Conservation (phyloP, 2,113 vertebrate genomes). For the Carollia perspicillata region DNA sequence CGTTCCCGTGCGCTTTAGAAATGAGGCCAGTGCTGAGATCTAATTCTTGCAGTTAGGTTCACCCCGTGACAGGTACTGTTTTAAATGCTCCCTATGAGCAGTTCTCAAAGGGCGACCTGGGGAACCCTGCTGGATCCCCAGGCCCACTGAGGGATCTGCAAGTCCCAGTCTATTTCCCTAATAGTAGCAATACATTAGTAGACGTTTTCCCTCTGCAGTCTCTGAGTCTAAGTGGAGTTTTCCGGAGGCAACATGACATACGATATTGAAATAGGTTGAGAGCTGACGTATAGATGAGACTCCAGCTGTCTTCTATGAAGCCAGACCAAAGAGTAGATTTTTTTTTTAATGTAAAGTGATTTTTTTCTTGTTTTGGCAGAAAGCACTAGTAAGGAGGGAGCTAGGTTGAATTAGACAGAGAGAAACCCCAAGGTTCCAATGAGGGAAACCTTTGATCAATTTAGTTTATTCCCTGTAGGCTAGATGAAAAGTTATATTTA, state of each 20-base stretch:
- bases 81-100: neutral
- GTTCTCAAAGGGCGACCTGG: neutral
- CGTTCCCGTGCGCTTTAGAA: neutral
- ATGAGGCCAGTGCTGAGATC: neutral
- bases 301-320: neutral
- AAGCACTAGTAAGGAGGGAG: neutral
- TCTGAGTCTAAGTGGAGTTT: neutral
- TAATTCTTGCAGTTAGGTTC: neutral
- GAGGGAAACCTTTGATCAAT: neutral
- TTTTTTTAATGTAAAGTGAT: neutral
- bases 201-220: neutral
- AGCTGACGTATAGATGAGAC: neutral
- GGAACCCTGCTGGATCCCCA: neutral
- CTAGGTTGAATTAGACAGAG: neutral
- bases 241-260: neutral
- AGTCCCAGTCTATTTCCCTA: neutral
- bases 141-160: neutral
- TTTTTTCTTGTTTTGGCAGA: neutral
- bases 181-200: neutral
- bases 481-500: neutral
- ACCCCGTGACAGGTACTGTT: neutral
- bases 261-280: neutral
- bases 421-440: neutral
- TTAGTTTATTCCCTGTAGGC: neutral
- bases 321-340: neutral